These are phyloP conservation scores for Macropis europaea DNA, from an alignment of 2,888 invertebrate species.

Conservation along the genomic window DNA sequence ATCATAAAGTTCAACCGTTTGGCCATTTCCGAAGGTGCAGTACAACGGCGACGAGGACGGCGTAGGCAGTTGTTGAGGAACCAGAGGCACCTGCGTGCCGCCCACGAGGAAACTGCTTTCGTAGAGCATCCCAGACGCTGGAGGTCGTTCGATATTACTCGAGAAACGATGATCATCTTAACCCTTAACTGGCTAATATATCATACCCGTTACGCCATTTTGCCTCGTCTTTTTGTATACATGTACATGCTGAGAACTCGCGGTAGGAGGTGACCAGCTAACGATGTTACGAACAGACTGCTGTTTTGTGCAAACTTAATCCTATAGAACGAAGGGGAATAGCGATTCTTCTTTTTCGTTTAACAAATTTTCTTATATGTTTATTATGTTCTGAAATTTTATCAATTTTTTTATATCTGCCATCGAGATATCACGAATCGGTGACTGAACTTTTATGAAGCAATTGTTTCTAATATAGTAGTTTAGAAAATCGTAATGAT, in stretches of 20 bases:
- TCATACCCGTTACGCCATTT: constrained; percentile 17
- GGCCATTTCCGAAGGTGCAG: constrained; percentile 47
- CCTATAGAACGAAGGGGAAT: no score
- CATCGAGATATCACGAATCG: no score
- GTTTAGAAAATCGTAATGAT: no score
- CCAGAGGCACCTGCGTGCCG: constrained; percentile 62
- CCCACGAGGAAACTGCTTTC: constrained; percentile 50
- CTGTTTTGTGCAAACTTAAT: no score
- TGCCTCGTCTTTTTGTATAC: not conserved
- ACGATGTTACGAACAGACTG: no score
- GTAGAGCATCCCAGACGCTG: constrained; percentile 29
- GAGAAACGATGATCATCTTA: constrained; percentile 57
- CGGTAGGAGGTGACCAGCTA: constrained; percentile 7
- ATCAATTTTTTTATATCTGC: no score
- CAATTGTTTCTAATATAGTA: no score
- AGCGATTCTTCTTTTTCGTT: no score
- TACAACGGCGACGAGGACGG: constrained; percentile 33
- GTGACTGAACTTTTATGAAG: no score
- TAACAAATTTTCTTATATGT: no score
- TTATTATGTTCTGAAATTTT: no score
- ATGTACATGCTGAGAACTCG: not conserved
- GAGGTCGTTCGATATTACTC: constrained; percentile 46
- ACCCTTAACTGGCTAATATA: constrained; percentile 51
- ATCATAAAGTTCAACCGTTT: constrained; percentile 43
- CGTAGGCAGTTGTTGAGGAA: constrained; percentile 52